Percentiles rank a stretch among this genome's conserved stretches.
Evolutionary conservation across 2,888 invertebrate genomes (phyloP).

Genomic region (Penaeus monodon): DNA sequence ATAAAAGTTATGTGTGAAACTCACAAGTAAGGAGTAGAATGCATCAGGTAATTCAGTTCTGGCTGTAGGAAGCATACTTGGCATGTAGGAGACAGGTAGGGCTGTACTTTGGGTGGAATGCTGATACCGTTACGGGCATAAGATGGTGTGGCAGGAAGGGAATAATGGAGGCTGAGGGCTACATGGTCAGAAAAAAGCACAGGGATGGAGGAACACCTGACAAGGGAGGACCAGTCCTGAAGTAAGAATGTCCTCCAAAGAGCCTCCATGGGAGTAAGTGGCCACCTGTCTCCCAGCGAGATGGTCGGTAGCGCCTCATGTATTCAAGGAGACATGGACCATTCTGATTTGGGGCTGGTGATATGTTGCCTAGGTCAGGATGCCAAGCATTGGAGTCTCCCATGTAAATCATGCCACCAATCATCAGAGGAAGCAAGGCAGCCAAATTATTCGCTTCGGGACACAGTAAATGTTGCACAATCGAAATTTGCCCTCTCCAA

Average conservation of each 20-base stretch:
- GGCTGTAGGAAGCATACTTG: too few species aligned
- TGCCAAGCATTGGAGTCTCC: too few species aligned
- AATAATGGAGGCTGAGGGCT: background rate
- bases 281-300: conserved; percentile 13
- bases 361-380: background rate
- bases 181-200: conserved; percentile 3
- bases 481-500: background rate
- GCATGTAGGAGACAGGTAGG: background rate
- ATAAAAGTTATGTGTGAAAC: background rate
- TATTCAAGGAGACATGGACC: background rate
- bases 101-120: background rate
- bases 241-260: background rate
- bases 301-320: background rate
- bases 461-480: conserved; percentile 17
- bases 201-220: background rate
- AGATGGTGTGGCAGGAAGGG: background rate
- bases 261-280: conserved; percentile 9
- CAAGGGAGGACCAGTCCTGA: background rate
- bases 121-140: background rate
- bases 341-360: background rate
- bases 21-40: too few species aligned
- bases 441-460: background rate
- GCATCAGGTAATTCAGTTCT: background rate
- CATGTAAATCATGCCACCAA: background rate
- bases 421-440: background rate